Evolutionary conservation across 2,113 vertebrate genomes (phyloP).

Genomic region (Myodes glareolus): DNA sequence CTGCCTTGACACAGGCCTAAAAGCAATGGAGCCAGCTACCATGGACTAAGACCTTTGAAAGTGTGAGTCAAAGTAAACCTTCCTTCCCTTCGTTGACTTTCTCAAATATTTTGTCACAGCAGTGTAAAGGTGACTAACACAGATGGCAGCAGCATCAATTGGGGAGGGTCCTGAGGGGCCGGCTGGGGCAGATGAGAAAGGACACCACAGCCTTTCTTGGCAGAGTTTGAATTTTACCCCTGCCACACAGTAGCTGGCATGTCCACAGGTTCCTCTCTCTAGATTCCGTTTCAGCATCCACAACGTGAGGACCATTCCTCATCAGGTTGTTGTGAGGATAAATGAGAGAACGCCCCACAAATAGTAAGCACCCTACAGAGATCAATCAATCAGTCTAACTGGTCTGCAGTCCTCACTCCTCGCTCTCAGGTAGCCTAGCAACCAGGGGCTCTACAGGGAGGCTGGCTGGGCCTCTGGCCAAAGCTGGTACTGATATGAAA

Average conservation of each 20-base stretch:
- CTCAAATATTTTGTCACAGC: not conserved
- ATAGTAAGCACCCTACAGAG: conserved; percentile 46
- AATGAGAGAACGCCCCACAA: conserved; percentile 54
- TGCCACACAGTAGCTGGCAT: not conserved
- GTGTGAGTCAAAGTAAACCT: not conserved
- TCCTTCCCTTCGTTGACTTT: not conserved
- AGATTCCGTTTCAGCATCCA: not conserved
- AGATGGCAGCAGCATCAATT: not conserved
- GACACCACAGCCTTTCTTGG: not conserved
- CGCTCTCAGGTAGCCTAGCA: conserved; percentile 51
- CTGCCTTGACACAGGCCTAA: not conserved
- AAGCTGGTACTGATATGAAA: not conserved
- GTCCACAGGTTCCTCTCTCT: not conserved
- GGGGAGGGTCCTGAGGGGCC: not conserved
- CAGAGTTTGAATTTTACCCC: not conserved
- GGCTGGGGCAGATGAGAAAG: not conserved
- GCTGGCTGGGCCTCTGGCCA: not conserved
- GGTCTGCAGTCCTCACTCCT: conserved; percentile 7
- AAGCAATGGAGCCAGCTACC: not conserved
- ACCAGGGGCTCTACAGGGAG: not conserved
- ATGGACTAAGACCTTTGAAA: not conserved
- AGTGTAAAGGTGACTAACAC: not conserved
- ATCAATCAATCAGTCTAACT: conserved; percentile 8
- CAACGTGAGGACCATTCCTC: not conserved
- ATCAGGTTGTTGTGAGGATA: conserved; percentile 40